These are phyloP conservation scores for Lepidocyrtoides sp. DNA, from an alignment of 2,888 invertebrate species.

Conservation along the genomic window DNA sequence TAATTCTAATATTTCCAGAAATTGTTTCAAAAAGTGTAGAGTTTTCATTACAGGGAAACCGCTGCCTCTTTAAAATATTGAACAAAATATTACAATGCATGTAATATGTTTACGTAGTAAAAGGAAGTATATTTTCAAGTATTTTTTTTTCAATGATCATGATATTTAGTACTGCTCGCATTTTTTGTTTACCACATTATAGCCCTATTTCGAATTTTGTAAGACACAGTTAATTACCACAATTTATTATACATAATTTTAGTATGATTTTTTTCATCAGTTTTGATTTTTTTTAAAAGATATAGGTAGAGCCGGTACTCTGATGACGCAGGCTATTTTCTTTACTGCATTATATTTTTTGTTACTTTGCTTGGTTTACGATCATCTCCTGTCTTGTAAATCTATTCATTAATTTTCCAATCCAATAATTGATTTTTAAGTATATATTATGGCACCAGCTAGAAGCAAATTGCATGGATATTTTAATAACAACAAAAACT, in stretches of 20 bases:
- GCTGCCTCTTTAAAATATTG: neutral
- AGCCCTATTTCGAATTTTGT: conserved; percentile 46
- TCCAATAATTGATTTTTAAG: neutral
- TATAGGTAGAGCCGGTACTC: neutral
- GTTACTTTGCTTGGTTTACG: conserved; percentile 5
- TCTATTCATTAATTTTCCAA: neutral
- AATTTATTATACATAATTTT: conserved; percentile 52
- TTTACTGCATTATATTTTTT: neutral
- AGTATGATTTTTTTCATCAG: conserved; percentile 1
- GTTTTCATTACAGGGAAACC: neutral
- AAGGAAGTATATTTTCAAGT: conserved; percentile 38
- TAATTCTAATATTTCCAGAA: neutral
- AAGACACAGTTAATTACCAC: conserved; percentile 79
- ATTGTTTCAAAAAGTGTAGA: neutral
- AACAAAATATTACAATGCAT: conserved; percentile 37
- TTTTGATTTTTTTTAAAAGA: neutral
- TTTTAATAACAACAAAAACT: no score
- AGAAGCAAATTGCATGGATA: neutral
- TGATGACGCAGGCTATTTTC: neutral
- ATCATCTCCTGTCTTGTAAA: neutral
- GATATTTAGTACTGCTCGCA: conserved; percentile 19
- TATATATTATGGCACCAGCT: conserved; percentile 38
- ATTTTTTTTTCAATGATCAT: conserved; percentile 19
- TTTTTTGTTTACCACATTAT: conserved; percentile 48
- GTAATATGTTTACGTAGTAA: neutral